These are phyloP conservation scores for Amniataba percoides DNA, from an alignment of 2,797 vertebrate species.

Conservation along the genomic window DNA sequence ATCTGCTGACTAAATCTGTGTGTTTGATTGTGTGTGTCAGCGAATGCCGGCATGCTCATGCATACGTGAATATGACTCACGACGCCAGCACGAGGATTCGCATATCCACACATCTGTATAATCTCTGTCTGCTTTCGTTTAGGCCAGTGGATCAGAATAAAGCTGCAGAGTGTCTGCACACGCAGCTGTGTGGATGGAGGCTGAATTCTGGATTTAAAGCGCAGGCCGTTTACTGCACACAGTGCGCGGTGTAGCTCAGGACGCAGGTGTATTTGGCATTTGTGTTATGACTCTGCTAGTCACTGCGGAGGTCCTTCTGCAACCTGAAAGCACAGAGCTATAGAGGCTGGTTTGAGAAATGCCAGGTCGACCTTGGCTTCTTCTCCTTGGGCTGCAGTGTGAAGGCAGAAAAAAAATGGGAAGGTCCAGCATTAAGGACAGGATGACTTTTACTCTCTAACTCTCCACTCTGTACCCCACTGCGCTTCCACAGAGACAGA, in stretches of 20 bases:
- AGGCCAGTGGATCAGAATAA: slow-evolving; percentile 39
- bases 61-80: slow-evolving; percentile 52
- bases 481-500: slow-evolving; percentile 50
- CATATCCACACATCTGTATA: slow-evolving; percentile 58
- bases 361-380: slow-evolving; percentile 39
- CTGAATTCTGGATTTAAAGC: slow-evolving; percentile 47
- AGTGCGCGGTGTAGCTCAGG: slow-evolving; percentile 31
- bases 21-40: slow-evolving; percentile 31
- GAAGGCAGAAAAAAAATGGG: slow-evolving; percentile 11
- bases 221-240: slow-evolving; percentile 27
- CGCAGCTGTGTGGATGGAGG: slow-evolving; percentile 34
- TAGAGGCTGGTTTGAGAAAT: slow-evolving; percentile 36
- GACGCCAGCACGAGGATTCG: slow-evolving; percentile 42
- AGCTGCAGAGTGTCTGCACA: slow-evolving; percentile 38
- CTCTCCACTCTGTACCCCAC: slow-evolving; percentile 7
- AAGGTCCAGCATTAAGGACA: slow-evolving; percentile 37
- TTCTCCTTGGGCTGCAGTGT: slow-evolving; percentile 20
- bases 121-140: slow-evolving; percentile 57
- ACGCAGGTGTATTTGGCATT: slow-evolving; percentile 49
- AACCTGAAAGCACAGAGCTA: slow-evolving; percentile 22
- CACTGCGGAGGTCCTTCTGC: slow-evolving; percentile 15
- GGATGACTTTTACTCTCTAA: slow-evolving; percentile 46
- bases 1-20: slow-evolving; percentile 44
- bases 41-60: slow-evolving; percentile 31
- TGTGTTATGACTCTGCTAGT: slow-evolving; percentile 32